A percentile compares a stretch with the other conserved stretches of the same genome.
These are phyloP conservation scores for Paradisaea rubra DNA, from an alignment of 2,113 vertebrate species.

Conservation along the genomic window DNA sequence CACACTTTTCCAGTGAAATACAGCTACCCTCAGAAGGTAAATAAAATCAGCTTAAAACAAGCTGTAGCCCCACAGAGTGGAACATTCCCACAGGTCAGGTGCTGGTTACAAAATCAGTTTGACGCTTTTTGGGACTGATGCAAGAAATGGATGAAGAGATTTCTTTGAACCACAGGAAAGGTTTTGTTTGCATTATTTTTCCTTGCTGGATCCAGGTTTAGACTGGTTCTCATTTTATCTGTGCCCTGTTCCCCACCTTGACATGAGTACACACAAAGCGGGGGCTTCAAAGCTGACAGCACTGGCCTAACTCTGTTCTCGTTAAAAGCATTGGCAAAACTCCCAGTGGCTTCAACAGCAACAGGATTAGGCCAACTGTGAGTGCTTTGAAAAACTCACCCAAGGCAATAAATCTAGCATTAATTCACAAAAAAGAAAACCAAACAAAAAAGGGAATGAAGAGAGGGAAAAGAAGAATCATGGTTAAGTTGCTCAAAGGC, in stretches of 20 bases:
- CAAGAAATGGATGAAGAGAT: neutral
- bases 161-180: neutral
- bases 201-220: constrained; percentile 19
- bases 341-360: constrained; percentile 37
- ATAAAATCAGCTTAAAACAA: neutral
- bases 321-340: constrained; percentile 35
- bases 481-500: neutral
- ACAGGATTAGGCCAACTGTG: constrained; percentile 22
- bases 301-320: constrained; percentile 8
- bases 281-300: constrained; percentile 41
- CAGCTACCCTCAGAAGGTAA: neutral
- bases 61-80: neutral
- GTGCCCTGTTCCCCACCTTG: constrained; percentile 10
- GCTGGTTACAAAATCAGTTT: neutral
- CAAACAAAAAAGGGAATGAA: neutral
- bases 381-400: constrained; percentile 9
- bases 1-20: neutral
- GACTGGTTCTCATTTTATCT: constrained; percentile 32
- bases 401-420: constrained; percentile 13
- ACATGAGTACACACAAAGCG: neutral
- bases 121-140: neutral
- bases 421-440: neutral
- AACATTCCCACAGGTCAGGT: neutral
- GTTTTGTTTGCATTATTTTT: constrained; percentile 11
- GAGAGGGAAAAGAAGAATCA: neutral